Evolutionary conservation across 2,113 vertebrate genomes (phyloP), one percentile per base, ranked within the genome.

Genomic region (Orientallactaga bullata): DNA sequence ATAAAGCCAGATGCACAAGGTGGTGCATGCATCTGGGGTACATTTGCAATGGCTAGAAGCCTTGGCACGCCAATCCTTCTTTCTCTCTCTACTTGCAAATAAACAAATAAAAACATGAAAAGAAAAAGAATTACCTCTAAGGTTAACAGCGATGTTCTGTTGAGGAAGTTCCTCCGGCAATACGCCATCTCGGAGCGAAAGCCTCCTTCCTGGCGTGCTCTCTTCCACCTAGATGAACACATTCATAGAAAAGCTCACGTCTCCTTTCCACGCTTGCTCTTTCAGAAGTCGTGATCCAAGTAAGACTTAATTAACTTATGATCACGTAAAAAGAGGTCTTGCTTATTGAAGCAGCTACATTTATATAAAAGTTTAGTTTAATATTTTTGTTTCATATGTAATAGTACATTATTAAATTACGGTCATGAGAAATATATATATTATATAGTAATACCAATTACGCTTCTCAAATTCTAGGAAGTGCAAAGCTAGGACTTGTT

Each of bases 111-210:
- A 47, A 47, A 47, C 8, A 47, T 47, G 5, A 47, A 47, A 47
- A 47, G 42, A 47, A 47, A 61, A 23, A 68, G 71, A 91, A n/a
- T 95, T 97, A 99, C 99, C 99, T 99, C 99, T 73, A 99, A 98
- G 66, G 99, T 99, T 84, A 99, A 97, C 17, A 99, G 98, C 60
- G 99, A 98, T 0, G 99, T 99, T 68, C 99, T 98, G 55, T 98
- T 99, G 37, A 99, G 98, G 93, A 99, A 99, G 97, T 99, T 98
- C 86, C 98, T 99, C 96, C 99, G 98, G 92, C 99, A 99, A 0
- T 98, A 99, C 5, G 97, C 96, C 95, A 98, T 98, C 97, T 99
- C 99, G 81, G 98, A 95, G 96, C 98, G 98, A 76, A 93, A 98
- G 0, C 99, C 99, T 0, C 99, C 99, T 51, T 99, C 99, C 15